These are phyloP conservation scores for Tonatia bakeri DNA, from an alignment of 2,113 vertebrate species.

Conservation along the genomic window DNA sequence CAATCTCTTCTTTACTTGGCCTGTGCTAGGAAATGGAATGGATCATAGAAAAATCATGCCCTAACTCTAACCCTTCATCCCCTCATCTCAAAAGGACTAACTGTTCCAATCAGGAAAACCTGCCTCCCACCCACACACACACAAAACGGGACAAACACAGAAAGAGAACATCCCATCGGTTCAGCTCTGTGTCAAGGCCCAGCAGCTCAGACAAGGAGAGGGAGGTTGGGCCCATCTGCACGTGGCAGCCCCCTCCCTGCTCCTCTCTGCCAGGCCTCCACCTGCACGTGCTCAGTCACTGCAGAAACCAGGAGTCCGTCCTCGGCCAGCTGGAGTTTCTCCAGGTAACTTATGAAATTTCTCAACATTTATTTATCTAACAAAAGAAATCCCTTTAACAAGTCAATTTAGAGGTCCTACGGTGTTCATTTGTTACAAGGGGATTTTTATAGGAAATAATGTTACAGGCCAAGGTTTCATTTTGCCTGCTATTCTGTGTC, in stretches of 20 bases:
- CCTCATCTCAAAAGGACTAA: background rate
- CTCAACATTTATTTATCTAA: background rate
- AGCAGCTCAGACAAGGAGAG: background rate
- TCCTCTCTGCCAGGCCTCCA: background rate
- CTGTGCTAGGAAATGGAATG: background rate
- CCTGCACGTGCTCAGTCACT: background rate
- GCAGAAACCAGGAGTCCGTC: background rate
- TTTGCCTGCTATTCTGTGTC: background rate
- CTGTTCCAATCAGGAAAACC: background rate
- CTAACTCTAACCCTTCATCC: background rate
- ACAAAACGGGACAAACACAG: background rate
- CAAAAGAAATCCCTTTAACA: constrained; percentile 23
- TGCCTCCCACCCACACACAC: background rate
- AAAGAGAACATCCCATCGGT: background rate
- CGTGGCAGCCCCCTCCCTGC: too few species aligned
- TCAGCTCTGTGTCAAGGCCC: background rate
- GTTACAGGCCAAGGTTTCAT: constrained; percentile 6
- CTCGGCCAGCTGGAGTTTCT: background rate
- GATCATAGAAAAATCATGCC: background rate
- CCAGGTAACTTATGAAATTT: background rate
- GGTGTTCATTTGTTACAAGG: background rate
- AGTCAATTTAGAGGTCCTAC: constrained; percentile 6
- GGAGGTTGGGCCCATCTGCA: accelerated
- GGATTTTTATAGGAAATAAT: constrained; percentile 44
- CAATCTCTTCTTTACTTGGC: background rate